phyloP scores from a whole-genome alignment of 2,113 vertebrate species.

The Tautogolabrus adspersus region DNA sequence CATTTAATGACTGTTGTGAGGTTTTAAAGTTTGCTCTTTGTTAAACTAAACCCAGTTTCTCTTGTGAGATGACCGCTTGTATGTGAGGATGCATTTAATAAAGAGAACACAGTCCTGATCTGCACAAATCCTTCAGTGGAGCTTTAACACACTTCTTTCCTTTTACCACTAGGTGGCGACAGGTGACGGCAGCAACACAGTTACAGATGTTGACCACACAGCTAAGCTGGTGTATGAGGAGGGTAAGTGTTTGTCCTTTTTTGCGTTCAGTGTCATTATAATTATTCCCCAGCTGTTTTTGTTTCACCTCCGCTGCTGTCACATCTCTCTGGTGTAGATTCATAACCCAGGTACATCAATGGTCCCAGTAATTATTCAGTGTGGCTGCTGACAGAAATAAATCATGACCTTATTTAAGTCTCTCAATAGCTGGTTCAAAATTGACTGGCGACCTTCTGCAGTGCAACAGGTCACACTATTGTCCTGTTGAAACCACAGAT shows the following conservation, averaged over 20 bases:
- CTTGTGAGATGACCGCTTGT: too few relatives aligned
- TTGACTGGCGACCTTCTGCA: neutral
- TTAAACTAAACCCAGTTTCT: too few relatives aligned
- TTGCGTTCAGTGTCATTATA: neutral
- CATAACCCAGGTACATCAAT: too few relatives aligned
- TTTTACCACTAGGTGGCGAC: slow-evolving; percentile 87
- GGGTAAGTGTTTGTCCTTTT: slow-evolving; percentile 83
- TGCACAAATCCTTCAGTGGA: neutral
- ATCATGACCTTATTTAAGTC: neutral
- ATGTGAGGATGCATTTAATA: too few relatives aligned
- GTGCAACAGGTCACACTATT: slow-evolving; percentile 17
- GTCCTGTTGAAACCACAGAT: neutral
- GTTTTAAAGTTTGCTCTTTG: too few relatives aligned
- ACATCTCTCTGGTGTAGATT: too few relatives aligned
- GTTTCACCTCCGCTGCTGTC: neutral
- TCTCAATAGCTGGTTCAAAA: neutral
- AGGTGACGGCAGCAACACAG: slow-evolving; percentile 74
- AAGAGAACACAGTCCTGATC: neutral
- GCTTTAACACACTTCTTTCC: neutral
- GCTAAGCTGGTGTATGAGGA: slow-evolving; percentile 97
- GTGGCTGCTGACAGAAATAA: neutral
- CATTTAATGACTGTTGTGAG: too few relatives aligned
- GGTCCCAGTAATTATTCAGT: neutral
- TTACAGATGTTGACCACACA: slow-evolving; percentile 83
- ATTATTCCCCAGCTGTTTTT: neutral